Percentiles rank a stretch among this genome's conserved stretches.
Conservation (phyloP, 2,888 invertebrate genomes). For the Archips xylosteana region DNA sequence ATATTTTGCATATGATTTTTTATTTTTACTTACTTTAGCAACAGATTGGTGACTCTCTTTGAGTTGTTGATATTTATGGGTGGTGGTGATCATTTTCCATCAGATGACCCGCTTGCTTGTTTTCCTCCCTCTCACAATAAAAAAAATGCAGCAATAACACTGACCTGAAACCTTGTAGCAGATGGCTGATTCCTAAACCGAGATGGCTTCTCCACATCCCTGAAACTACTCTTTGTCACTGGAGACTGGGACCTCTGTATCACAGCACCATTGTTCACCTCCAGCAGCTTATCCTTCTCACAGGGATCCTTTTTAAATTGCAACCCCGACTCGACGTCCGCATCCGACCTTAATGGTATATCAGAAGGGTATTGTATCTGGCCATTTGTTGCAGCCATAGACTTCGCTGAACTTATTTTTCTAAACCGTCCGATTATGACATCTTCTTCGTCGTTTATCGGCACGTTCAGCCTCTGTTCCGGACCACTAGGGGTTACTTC, state of each 20-base stretch:
- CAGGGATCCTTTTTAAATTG: slow-evolving; percentile 66
- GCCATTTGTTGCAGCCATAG: slow-evolving; percentile 83
- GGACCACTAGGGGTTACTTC: slow-evolving; percentile 54
- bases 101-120: too few relatives aligned
- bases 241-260: slow-evolving; percentile 58
- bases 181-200: slow-evolving; percentile 87
- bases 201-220: slow-evolving; percentile 87
- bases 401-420: slow-evolving; percentile 83
- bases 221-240: slow-evolving; percentile 86
- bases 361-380: slow-evolving; percentile 78
- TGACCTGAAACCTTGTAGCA: slow-evolving; percentile 87
- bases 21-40: too few relatives aligned
- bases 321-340: slow-evolving; percentile 71
- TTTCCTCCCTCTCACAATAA: too few relatives aligned
- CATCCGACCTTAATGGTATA: slow-evolving; percentile 58
- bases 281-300: slow-evolving; percentile 69
- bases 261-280: slow-evolving; percentile 57
- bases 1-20: too few relatives aligned
- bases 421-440: slow-evolving; percentile 81
- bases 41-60: too few relatives aligned
- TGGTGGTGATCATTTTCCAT: too few relatives aligned
- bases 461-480: slow-evolving; percentile 58
- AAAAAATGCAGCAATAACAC: neutral
- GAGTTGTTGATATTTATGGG: too few relatives aligned
- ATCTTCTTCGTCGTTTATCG: slow-evolving; percentile 75